Base-by-base conservation (phyloP, 2,888 invertebrate genomes). In the Drosophila gaucha region DNA sequence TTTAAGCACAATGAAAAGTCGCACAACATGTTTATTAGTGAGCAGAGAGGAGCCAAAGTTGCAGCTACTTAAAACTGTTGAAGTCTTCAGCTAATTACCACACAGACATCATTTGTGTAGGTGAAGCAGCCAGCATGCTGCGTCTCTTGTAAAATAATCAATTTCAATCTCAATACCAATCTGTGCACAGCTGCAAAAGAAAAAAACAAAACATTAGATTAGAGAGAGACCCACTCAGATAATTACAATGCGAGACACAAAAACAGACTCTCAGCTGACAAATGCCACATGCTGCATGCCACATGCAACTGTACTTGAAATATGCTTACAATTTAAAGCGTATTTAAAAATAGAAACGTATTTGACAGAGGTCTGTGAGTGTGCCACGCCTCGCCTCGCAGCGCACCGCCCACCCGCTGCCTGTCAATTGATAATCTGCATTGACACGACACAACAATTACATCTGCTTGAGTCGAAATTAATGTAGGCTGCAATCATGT, bases 371-470 rank as follows among this genome's bases (percentile, higher is more conserved):
- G n/a, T n/a, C n/a, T n/a, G n/a, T n/a, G n/a, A n/a, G n/a, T n/a
- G n/a, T n/a, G n/a, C n/a, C n/a, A n/a, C n/a, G n/a, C n/a, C n/a
- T n/a, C n/a, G n/a, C n/a, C n/a, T n/a, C n/a, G n/a, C n/a, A n/a
- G n/a, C n/a, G 43, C 20, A 22, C 18, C 12, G 20, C 3, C 6
- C 14, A 3, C 36, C 3, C 18, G 1, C 6, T 12, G 2, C 36
- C 3, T 14, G 1, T 9, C 35, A 20, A 9, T 36, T 39, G 16
- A 33, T 54, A 30, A 24, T 31, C 31, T 41, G 24, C 56, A 43
- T 35, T 46, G 55, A 24, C 41, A 72, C 16, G 30, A 24, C 44
- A 46, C 63, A 74, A 74, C 72, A 74, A 64, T 74, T 54, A 47
- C 55, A 68, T 28, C 33, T 41, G 55, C 58, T 74, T 24, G 5